These are phyloP conservation scores for Bradysia coprophila DNA, from an alignment of 1,140 invertebrate species.

Conservation along the genomic window DNA sequence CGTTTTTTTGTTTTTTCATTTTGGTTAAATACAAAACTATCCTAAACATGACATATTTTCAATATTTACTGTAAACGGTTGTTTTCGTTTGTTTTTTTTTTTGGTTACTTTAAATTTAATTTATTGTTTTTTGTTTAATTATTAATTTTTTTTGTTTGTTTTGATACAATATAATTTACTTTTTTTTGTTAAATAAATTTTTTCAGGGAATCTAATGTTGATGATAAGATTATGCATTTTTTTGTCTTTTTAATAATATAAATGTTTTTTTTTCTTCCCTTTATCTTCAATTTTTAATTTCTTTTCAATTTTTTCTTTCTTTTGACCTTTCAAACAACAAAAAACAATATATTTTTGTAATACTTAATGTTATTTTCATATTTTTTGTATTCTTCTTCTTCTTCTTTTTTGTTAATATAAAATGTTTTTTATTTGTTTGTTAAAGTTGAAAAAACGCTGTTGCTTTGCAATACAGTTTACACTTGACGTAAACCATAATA, in stretches of 20 bases:
- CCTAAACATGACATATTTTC: no score
- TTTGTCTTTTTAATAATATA: not conserved
- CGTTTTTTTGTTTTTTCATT: no score
- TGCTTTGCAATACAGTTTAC: slow-evolving; percentile 3
- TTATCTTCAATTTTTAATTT: not conserved
- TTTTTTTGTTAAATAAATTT: not conserved
- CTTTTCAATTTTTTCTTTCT: not conserved
- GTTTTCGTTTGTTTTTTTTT: no score
- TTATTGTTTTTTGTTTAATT: not conserved
- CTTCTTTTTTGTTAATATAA: not conserved
- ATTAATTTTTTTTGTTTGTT: not conserved
- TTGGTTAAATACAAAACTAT: no score
- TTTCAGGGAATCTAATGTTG: not conserved
- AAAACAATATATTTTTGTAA: slow-evolving; percentile 1
- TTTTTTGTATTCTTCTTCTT: no score
- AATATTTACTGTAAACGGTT: no score
- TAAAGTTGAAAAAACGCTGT: not conserved
- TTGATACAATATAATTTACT: not conserved
- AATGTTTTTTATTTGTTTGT: slow-evolving; percentile 2
- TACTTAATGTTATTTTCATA: slow-evolving; percentile 1
- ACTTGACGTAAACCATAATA: not conserved
- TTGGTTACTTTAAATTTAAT: not conserved
- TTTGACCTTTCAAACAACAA: not conserved
- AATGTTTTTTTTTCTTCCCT: not conserved
- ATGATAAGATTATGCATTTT: no score